Evolutionary conservation across 2,888 invertebrate genomes (phyloP).

Genomic region (Drosophila subquinaria): DNA sequence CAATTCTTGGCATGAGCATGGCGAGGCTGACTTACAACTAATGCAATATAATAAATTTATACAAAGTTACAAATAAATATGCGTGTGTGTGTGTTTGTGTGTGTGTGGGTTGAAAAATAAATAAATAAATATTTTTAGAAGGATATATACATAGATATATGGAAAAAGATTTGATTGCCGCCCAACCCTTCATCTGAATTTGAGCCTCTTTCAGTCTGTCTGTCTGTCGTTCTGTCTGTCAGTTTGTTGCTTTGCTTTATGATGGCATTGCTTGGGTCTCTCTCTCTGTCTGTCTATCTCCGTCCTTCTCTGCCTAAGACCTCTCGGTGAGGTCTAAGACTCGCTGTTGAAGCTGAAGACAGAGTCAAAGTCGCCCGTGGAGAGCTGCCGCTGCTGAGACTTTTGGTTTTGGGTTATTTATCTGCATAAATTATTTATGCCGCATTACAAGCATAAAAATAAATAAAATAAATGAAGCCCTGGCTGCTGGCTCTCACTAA

Average conservation of each 20-base stretch:
- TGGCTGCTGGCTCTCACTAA: slow-evolving; percentile 56
- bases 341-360: slow-evolving; percentile 7
- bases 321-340: slow-evolving; percentile 29
- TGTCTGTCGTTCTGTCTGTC: slow-evolving; percentile 18
- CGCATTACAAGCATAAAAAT: slow-evolving; percentile 83
- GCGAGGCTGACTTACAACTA: slow-evolving; percentile 79
- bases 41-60: slow-evolving; percentile 84
- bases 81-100: slow-evolving; percentile 29
- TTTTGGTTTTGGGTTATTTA: slow-evolving; percentile 74
- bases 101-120: slow-evolving; percentile 68
- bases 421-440: slow-evolving; percentile 84
- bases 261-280: slow-evolving; percentile 56
- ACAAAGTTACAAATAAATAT: slow-evolving; percentile 80
- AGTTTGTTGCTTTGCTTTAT: slow-evolving; percentile 66
- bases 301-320: neutral
- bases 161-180: slow-evolving; percentile 58
- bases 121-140: slow-evolving; percentile 82
- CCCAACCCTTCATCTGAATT: slow-evolving; percentile 59
- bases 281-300: neutral
- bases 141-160: slow-evolving; percentile 58
- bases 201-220: slow-evolving; percentile 29
- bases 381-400: slow-evolving; percentile 23
- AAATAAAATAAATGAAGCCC: slow-evolving; percentile 81
- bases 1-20: slow-evolving; percentile 49
- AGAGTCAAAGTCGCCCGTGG: slow-evolving; percentile 47